Percentiles rank a stretch among this genome's conserved stretches.
Evolutionary conservation across 2,797 vertebrate genomes (phyloP).

Genomic region (Pagetopsis macropterus): DNA sequence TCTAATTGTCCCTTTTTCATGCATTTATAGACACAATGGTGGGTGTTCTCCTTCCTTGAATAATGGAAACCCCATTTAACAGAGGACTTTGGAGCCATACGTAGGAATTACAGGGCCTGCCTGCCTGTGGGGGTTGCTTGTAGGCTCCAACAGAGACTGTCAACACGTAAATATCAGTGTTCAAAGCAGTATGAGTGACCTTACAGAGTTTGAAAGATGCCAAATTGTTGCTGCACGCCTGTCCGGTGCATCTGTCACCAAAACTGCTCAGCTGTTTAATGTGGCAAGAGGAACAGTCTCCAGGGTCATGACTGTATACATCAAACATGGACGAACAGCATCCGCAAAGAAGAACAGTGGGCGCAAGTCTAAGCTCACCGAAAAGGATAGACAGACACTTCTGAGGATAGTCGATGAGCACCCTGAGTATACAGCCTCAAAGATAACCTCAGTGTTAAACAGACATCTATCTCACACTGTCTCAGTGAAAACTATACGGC

Average conservation of each 20-base stretch:
- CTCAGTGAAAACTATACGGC: constrained; percentile 44
- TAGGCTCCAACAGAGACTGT: not conserved
- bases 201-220: constrained; percentile 58
- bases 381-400: constrained; percentile 44
- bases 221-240: constrained; percentile 47
- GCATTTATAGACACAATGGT: not conserved
- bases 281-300: constrained; percentile 51
- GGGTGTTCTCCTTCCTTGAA: not conserved
- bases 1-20: not conserved
- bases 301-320: constrained; percentile 52
- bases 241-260: constrained; percentile 49
- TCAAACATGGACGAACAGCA: constrained; percentile 50
- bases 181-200: constrained; percentile 47
- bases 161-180: not conserved
- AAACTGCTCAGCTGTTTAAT: constrained; percentile 56
- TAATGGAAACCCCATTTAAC: constrained; percentile 15
- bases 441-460: constrained; percentile 53
- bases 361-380: constrained; percentile 55
- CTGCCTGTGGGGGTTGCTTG: not conserved
- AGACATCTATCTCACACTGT: constrained; percentile 26
- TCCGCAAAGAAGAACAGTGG: constrained; percentile 56
- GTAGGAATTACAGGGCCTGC: not conserved
- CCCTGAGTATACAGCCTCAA: constrained; percentile 42
- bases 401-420: constrained; percentile 48
- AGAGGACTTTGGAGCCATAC: not conserved